Conservation (phyloP, 2,797 vertebrate genomes). For the Anguilla megastoma region DNA sequence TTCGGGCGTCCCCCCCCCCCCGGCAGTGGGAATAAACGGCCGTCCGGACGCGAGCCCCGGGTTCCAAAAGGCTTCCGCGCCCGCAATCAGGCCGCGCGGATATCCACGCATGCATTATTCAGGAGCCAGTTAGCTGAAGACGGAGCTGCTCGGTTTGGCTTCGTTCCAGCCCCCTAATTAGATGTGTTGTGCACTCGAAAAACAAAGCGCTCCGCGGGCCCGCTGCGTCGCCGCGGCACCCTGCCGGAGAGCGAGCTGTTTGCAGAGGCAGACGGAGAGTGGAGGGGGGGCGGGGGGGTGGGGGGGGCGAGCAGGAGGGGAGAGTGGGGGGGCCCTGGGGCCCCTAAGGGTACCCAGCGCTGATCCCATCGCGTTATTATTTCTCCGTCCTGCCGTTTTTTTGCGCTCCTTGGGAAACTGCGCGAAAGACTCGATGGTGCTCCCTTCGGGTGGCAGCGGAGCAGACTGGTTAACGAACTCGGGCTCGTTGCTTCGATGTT, state of each 20-base stretch:
- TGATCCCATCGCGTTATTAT: constrained; percentile 66
- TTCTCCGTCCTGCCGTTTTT: constrained; percentile 56
- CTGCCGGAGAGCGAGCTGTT: constrained; percentile 46
- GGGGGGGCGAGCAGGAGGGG: constrained; percentile 5
- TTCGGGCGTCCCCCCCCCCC: too few relatives aligned
- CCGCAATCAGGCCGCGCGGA: constrained; percentile 58
- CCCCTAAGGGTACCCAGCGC: constrained; percentile 41
- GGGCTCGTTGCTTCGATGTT: too few relatives aligned
- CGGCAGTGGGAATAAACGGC: too few relatives aligned
- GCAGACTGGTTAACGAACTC: too few relatives aligned
- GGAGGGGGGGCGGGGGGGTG: constrained; percentile 5
- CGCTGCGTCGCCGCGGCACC: constrained; percentile 65
- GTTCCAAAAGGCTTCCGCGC: neutral
- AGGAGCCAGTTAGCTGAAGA: constrained; percentile 72
- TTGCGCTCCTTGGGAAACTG: constrained; percentile 59
- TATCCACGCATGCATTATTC: constrained; percentile 70
- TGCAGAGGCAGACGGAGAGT: constrained; percentile 54
- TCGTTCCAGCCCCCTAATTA: constrained; percentile 77
- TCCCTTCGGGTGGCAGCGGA: constrained; percentile 14
- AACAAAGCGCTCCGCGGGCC: constrained; percentile 68
- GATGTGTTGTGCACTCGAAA: constrained; percentile 75
- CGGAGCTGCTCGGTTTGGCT: constrained; percentile 72
- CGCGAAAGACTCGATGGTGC: constrained; percentile 61
- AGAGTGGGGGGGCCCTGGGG: constrained; percentile 43
- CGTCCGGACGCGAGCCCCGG: too few relatives aligned